Evolutionary conservation across 2,888 invertebrate genomes (phyloP), one percentile per base, ranked within the genome.

Genomic region (Petrolisthes manimaculis): DNA sequence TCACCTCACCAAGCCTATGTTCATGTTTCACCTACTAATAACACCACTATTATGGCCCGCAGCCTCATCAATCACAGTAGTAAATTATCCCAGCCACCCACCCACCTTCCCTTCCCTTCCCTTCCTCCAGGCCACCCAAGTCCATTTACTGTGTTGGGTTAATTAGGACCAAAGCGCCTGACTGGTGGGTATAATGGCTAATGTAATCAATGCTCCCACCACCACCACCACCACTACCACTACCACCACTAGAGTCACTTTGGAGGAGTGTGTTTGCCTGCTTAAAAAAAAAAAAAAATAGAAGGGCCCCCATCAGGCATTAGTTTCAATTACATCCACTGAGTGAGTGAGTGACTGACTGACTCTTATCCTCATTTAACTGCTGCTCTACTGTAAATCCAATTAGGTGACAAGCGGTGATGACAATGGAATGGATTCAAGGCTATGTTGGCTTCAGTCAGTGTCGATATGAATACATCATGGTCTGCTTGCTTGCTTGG

Each of bases 41-140:
- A 24, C 74, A 8, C 21, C 21, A 8, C n/a, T 18, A 18, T 74
- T 18, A 18, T 12, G 1, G 1, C 24, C n/a, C 74, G 24, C 24
- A 74, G 74, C 12, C 18, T 74, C 74, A 74, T 74, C 24, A 74
- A 74, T 74, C 74, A 74, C n/a, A 9, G 74, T 18, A 61, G 61
- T 61, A 61, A 61, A 61, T 61, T 61, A 9, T 4, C 14, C 24
- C 37, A 5, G 14, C 51, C 77, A 5, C 14, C 51, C 24, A 6
- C 77, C 24, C 8, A 12, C 24, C 24, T 74, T 24, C n/a, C 54
- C 9, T 37, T 24, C n/a, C 54, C 9, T 37, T 77, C 51, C 8
- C 5, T 24, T 9, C 9, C 77, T 37, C 37, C 14, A 18, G 18
- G 21, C 18, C 8, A 12, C 5, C 78, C 78, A 78, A 14, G 12